Evolutionary conservation across 2,797 vertebrate genomes (phyloP).

Genomic region (Propithecus deckenii): DNA sequence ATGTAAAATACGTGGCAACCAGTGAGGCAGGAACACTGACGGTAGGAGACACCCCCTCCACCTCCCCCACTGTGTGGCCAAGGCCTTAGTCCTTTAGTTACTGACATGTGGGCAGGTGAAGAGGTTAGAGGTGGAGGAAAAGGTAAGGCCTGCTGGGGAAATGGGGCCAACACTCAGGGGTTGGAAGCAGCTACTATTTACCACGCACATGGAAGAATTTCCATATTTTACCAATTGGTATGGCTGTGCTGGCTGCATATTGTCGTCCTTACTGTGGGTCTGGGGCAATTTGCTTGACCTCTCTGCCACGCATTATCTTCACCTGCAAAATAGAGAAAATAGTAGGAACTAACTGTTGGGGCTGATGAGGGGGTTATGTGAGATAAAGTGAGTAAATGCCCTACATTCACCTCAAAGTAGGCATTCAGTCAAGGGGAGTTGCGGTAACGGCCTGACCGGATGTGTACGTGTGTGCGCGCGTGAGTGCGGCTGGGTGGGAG

Average conservation of each 20-base stretch:
- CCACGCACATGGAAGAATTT: not conserved
- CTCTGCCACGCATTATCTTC: not conserved
- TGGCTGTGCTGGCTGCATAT: not conserved
- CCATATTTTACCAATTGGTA: not conserved
- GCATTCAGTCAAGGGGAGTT: not conserved
- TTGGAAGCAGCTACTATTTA: not conserved
- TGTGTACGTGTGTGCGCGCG: too few species aligned
- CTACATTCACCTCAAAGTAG: not conserved
- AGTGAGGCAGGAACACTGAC: not conserved
- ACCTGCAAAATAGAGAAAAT: not conserved
- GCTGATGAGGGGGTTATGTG: not conserved
- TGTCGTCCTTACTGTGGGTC: not conserved
- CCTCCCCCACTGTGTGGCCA: not conserved
- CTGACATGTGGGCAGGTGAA: not conserved
- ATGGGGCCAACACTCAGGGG: not conserved
- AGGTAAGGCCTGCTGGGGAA: not conserved
- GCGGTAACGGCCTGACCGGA: not conserved
- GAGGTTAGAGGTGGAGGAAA: not conserved
- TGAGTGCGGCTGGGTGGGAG: not conserved
- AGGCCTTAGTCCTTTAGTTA: not conserved
- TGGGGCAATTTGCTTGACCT: not conserved
- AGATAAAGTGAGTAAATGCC: not conserved
- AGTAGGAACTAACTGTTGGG: not conserved
- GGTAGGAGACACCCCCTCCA: not conserved
- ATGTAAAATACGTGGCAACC: not conserved